These are phyloP conservation scores for Aphaenogaster floridana DNA, from an alignment of 1,140 invertebrate genomes.

Conservation along the genomic window DNA sequence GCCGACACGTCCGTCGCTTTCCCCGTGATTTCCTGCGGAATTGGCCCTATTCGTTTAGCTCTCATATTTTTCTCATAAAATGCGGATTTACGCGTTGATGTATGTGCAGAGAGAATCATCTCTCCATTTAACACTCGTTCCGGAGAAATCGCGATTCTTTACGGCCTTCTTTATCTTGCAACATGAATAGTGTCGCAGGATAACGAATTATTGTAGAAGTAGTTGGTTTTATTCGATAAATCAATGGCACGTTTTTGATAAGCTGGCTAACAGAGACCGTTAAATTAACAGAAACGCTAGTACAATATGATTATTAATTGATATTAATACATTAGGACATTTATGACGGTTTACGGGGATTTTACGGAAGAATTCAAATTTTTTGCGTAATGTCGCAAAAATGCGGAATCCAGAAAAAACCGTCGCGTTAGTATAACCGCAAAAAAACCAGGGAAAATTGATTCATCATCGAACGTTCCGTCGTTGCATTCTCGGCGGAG, in stretches of 20 bases:
- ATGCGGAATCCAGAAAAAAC: constrained; percentile 14
- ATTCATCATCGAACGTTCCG: constrained; percentile 32
- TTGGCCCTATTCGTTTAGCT: constrained; percentile 55
- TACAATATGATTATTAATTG: not conserved
- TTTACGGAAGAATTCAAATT: not conserved
- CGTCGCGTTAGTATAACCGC: not conserved
- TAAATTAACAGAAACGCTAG: not conserved
- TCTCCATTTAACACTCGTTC: not conserved
- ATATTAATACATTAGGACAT: not conserved
- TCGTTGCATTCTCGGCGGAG: not conserved
- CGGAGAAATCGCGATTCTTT: constrained; percentile 42
- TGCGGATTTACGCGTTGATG: constrained; percentile 9
- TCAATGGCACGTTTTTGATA: not conserved
- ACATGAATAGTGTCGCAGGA: not conserved
- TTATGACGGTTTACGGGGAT: not conserved
- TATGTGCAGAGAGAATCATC: not conserved
- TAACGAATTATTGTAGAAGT: constrained; percentile 7
- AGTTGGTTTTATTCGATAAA: constrained; percentile 7
- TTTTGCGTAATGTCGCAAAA: constrained; percentile 22
- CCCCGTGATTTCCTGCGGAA: constrained; percentile 60
- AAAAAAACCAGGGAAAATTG: constrained; percentile 33
- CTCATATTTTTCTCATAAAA: constrained; percentile 56
- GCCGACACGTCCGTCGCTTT: constrained; percentile 64
- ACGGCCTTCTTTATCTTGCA: not conserved
- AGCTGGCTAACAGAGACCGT: not conserved